Evolutionary conservation across 2,113 vertebrate species (phyloP).

Genomic region (Microcebus lehilahytsara): DNA sequence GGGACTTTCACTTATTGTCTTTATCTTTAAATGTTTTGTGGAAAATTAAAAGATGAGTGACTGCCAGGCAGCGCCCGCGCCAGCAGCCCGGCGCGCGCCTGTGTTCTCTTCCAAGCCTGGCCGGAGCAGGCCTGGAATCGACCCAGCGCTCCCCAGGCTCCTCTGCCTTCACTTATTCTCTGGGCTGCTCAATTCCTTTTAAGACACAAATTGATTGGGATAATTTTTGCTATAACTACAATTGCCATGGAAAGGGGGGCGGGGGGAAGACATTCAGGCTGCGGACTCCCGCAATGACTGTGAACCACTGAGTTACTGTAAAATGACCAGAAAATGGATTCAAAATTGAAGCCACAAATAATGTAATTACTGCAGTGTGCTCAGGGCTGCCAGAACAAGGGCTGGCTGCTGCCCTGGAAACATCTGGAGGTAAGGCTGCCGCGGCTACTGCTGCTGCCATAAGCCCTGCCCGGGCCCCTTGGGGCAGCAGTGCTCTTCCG

Average conservation of each 20-base stretch:
- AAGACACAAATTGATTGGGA: constrained; percentile 78
- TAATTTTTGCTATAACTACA: constrained; percentile 79
- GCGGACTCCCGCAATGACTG: constrained; percentile 65
- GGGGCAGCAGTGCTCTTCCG: not conserved
- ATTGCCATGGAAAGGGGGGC: constrained; percentile 61
- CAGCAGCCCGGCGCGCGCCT: constrained; percentile 37
- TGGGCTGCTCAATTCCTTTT: constrained; percentile 76
- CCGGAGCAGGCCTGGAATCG: constrained; percentile 57
- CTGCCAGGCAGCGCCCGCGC: constrained; percentile 43
- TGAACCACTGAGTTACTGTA: constrained; percentile 71
- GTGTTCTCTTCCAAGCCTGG: constrained; percentile 60
- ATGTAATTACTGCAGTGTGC: constrained; percentile 72
- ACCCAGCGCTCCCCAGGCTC: constrained; percentile 70
- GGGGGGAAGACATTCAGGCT: constrained; percentile 50
- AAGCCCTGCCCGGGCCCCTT: not conserved
- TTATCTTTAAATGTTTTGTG: constrained; percentile 69
- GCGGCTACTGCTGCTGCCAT: not conserved
- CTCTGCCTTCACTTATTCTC: constrained; percentile 73
- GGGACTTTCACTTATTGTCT: constrained; percentile 61
- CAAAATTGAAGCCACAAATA: constrained; percentile 79
- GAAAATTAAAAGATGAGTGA: constrained; percentile 66
- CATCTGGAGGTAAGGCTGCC: constrained; percentile 62
- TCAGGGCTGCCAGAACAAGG: constrained; percentile 60
- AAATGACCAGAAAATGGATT: constrained; percentile 80
- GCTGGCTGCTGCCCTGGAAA: constrained; percentile 67